A percentile compares a stretch with the other conserved stretches of the same genome.
These are phyloP conservation scores for Chalcosyrphus nemorum DNA, from an alignment of 2,888 invertebrate genomes.

Conservation along the genomic window DNA sequence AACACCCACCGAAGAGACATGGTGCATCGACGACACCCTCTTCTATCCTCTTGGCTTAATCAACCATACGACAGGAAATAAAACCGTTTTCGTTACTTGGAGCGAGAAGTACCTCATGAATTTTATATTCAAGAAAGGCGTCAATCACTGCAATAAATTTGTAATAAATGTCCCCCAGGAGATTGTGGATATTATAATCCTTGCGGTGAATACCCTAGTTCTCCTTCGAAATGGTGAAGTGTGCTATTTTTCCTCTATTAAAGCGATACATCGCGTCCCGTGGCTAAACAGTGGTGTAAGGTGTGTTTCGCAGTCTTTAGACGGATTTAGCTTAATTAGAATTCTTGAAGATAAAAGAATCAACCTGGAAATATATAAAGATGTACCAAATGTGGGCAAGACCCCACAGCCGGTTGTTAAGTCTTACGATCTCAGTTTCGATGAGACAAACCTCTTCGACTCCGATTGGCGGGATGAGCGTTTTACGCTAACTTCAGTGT, in stretches of 20 bases:
- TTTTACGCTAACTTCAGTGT: slow-evolving; percentile 76
- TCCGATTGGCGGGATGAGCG: slow-evolving; percentile 77
- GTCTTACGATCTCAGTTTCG: slow-evolving; percentile 79
- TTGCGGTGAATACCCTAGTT: slow-evolving; percentile 79
- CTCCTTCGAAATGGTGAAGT: slow-evolving; percentile 78
- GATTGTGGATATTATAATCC: slow-evolving; percentile 76
- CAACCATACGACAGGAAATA: slow-evolving; percentile 77
- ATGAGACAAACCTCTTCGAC: slow-evolving; percentile 78
- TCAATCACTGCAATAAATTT: slow-evolving; percentile 71
- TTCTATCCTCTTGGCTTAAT: slow-evolving; percentile 79
- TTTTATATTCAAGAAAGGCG: slow-evolving; percentile 78
- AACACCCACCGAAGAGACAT: slow-evolving; percentile 67
- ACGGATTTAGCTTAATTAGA: slow-evolving; percentile 79
- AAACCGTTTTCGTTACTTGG: slow-evolving; percentile 80
- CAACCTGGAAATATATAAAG: slow-evolving; percentile 77
- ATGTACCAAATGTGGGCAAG: slow-evolving; percentile 76
- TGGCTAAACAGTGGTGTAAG: slow-evolving; percentile 77
- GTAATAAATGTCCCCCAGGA: slow-evolving; percentile 68
- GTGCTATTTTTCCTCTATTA: slow-evolving; percentile 79
- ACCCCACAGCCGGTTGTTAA: slow-evolving; percentile 73
- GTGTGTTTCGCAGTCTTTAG: slow-evolving; percentile 74
- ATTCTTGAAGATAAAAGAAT: slow-evolving; percentile 73
- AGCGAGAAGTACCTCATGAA: slow-evolving; percentile 78
- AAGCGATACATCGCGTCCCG: slow-evolving; percentile 77
- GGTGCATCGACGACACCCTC: slow-evolving; percentile 79